Evolutionary conservation across 2,797 vertebrate genomes (phyloP), one percentile per base, ranked within the genome.

Genomic region (Typhlichthys subterraneus): DNA sequence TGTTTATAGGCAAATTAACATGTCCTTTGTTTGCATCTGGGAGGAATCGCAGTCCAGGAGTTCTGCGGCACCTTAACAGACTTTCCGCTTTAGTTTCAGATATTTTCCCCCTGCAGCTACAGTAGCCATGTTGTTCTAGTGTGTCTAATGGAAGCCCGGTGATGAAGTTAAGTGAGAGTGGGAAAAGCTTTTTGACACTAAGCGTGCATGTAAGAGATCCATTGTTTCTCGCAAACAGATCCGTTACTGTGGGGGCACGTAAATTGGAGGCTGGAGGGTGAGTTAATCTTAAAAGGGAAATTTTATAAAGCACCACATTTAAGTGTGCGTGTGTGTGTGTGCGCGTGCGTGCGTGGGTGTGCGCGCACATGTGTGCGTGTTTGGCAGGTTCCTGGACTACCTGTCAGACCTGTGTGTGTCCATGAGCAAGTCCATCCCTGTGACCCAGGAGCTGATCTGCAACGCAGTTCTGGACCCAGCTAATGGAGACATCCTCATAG

Each of bases 361-460:
- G 45, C 57, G 45, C 57, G 23, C 59, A 14, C 49, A 46, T 70
- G 12, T 15, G 8, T 61, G 33, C 29, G 55, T 60, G 17, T 69
- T 69, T 70, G 62, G 1, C 76, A 99, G 98, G 88, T 99, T 99
- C 89, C 88, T 99, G 86, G 98, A 99, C 89, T 99, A 99, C 84
- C 91, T 99, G 62, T 99, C 98, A 0, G 98, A 99, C 86, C 91
- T 99, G 73, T 99, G 98, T 29, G 98, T 99, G 53, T 99, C 97
- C 53, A 99, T 98, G 96, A 98, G 97, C 88, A 99, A 98, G 74
- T 98, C 97, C 72, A 99, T 99, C 72, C 98, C 98, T 0, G 97
- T 99, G 77, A 99, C 97, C 2, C 98, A 99, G 89, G 98, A 99
- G 84, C 86, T 99, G 69, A 99, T 99, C 73, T 99, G 98, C 72